Evolutionary conservation across 2,888 invertebrate genomes (phyloP).

Genomic region (Xestia ashworthii): DNA sequence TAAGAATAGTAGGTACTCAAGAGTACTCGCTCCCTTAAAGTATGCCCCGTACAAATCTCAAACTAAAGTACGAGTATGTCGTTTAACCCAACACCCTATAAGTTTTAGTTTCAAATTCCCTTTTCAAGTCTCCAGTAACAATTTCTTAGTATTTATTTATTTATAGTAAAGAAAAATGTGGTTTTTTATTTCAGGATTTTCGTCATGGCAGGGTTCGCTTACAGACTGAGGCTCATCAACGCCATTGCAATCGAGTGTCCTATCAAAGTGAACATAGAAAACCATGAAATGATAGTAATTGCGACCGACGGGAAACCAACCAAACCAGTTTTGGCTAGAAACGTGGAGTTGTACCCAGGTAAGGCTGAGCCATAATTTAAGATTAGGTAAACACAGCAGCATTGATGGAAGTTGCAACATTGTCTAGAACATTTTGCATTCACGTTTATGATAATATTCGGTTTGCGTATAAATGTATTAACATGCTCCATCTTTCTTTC

Average conservation of each 20-base stretch:
- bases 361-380: constrained; percentile 55
- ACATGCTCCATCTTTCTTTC: not conserved
- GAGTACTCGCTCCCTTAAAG: not conserved
- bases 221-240: constrained; percentile 90
- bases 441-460: not conserved
- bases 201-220: constrained; percentile 85
- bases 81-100: not conserved
- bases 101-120: constrained; percentile 3
- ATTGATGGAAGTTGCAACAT: constrained; percentile 16
- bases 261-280: constrained; percentile 83
- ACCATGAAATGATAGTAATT: constrained; percentile 88
- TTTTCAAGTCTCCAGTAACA: not conserved
- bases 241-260: constrained; percentile 90
- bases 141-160: not conserved
- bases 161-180: not conserved
- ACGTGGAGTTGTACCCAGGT: constrained; percentile 88
- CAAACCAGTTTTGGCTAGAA: constrained; percentile 82
- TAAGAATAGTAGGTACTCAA: not conserved
- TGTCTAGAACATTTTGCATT: constrained; percentile 2
- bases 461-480: not conserved
- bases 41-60: not conserved
- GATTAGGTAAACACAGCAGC: constrained; percentile 23
- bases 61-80: not conserved
- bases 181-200: constrained; percentile 80
- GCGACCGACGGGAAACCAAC: constrained; percentile 89